Evolutionary conservation across 2,888 invertebrate species (phyloP).

Genomic region (Folsomia manolachei): DNA sequence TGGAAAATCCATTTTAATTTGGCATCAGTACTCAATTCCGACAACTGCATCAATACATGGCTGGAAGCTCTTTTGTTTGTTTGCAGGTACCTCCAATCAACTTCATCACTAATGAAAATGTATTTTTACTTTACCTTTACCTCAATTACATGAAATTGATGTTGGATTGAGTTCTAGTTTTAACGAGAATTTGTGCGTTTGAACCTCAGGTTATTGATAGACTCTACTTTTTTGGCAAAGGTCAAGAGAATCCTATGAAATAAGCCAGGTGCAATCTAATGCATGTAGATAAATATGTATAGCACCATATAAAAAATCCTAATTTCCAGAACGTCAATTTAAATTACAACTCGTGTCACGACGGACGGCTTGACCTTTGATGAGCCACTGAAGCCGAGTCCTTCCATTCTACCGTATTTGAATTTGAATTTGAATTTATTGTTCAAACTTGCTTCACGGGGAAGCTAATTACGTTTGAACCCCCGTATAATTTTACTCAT

Average conservation of each 20-base stretch:
- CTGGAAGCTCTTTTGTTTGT: too few relatives aligned
- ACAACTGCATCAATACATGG: too few relatives aligned
- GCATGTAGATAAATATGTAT: too few relatives aligned
- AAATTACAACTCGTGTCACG: neutral
- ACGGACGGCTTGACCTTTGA: neutral
- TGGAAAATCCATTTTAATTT: too few relatives aligned
- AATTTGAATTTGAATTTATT: too few relatives aligned
- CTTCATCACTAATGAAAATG: conserved; percentile 8
- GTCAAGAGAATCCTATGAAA: neutral
- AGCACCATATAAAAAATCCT: neutral
- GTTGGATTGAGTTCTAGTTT: neutral
- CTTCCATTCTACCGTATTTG: too few relatives aligned
- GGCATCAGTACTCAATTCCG: too few relatives aligned
- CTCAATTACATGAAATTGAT: conserved; percentile 1
- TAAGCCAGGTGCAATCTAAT: too few relatives aligned
- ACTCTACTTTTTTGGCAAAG: neutral
- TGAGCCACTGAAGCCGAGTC: too few relatives aligned
- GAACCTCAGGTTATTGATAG: neutral
- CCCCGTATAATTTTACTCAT: neutral
- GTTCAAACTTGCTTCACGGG: too few relatives aligned
- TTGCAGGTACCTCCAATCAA: too few relatives aligned
- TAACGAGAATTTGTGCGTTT: neutral
- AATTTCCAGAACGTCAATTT: neutral
- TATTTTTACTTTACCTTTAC: conserved; percentile 10
- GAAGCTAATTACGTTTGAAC: too few relatives aligned